Evolutionary conservation across 2,797 vertebrate genomes (phyloP).

Genomic region (Spizella passerina): DNA sequence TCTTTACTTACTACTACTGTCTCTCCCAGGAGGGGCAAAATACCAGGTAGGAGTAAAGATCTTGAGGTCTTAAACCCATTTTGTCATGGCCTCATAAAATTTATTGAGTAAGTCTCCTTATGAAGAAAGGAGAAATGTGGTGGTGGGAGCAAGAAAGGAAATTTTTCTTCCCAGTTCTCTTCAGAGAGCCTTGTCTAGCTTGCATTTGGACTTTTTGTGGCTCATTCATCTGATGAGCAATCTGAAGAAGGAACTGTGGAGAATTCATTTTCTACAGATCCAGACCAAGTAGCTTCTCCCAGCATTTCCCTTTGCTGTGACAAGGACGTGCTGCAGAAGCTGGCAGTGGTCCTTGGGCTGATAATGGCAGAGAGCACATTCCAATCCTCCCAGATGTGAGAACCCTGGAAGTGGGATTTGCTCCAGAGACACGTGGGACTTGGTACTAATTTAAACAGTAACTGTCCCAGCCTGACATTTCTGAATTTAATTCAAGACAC

Average conservation of each 20-base stretch:
- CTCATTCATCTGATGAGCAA: not conserved
- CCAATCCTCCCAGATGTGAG: not conserved
- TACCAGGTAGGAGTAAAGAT: no score
- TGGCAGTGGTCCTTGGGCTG: not conserved
- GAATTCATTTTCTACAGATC: not conserved
- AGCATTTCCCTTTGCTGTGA: not conserved
- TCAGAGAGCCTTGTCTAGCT: not conserved
- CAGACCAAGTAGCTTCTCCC: not conserved
- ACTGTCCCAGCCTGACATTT: not conserved
- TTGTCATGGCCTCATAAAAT: no score
- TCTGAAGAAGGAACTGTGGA: not conserved
- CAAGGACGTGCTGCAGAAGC: not conserved
- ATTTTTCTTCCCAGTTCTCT: not conserved
- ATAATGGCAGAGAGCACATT: not conserved
- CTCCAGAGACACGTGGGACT: not conserved
- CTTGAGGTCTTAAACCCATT: no score
- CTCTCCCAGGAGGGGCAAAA: not conserved
- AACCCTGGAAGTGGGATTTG: not conserved
- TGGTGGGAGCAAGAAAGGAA: not conserved
- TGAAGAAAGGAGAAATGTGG: not conserved
- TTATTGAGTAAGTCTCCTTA: no score
- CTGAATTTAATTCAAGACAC: slow-evolving; percentile 5
- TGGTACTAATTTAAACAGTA: not conserved
- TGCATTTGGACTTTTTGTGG: not conserved
- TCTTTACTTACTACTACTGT: not conserved